A percentile compares a stretch with the other conserved stretches of the same genome.
Evolutionary conservation across 2,113 vertebrate species (phyloP).

Genomic region (Perca schrenkii): DNA sequence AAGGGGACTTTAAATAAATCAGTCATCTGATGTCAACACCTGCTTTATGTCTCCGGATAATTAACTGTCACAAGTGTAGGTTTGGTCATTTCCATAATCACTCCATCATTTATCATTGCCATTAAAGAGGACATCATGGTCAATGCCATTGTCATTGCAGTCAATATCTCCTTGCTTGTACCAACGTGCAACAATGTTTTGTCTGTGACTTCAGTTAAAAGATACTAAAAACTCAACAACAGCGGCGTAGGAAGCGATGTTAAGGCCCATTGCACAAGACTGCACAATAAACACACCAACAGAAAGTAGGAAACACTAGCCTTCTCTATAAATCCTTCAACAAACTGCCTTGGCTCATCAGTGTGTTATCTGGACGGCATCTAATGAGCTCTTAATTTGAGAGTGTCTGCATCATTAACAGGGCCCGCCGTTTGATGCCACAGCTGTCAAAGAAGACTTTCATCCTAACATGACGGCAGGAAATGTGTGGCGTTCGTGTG

Average conservation of each 20-base stretch:
- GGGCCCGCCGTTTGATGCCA: slow-evolving; percentile 65
- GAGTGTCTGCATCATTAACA: slow-evolving; percentile 69
- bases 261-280: slow-evolving; percentile 56
- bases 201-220: slow-evolving; percentile 6
- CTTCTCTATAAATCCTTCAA: slow-evolving; percentile 57
- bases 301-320: slow-evolving; percentile 38
- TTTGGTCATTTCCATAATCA: slow-evolving; percentile 58
- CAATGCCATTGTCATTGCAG: slow-evolving; percentile 1
- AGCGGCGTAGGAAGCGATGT: slow-evolving; percentile 12
- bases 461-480: slow-evolving; percentile 36
- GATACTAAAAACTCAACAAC: slow-evolving; percentile 19
- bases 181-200: neutral
- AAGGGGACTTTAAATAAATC: slow-evolving; percentile 54
- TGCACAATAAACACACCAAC: slow-evolving; percentile 50
- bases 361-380: slow-evolving; percentile 48
- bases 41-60: slow-evolving; percentile 68
- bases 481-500: slow-evolving; percentile 9
- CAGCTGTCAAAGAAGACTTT: slow-evolving; percentile 69
- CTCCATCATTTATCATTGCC: slow-evolving; percentile 57
- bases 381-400: slow-evolving; percentile 74
- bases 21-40: slow-evolving; percentile 44
- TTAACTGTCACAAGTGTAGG: slow-evolving; percentile 55
- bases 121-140: slow-evolving; percentile 29
- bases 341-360: slow-evolving; percentile 62
- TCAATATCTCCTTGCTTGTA: neutral